Evolutionary conservation across 2,113 vertebrate species (phyloP).

Genomic region (Brienomyrus longianalis): DNA sequence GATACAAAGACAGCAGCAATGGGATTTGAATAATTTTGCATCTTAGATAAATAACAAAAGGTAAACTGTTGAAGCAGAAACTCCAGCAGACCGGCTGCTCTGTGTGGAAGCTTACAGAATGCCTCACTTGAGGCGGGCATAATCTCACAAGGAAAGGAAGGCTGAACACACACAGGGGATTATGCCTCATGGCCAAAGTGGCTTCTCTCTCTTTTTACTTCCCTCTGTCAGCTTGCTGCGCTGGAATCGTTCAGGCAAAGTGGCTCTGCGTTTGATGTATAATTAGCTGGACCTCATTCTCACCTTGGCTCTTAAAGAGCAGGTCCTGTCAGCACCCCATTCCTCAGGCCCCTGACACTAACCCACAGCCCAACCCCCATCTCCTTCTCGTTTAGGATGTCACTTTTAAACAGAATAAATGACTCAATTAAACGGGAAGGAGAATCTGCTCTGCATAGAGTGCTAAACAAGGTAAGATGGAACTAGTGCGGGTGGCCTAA

Average conservation of each 20-base stretch:
- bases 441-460: conserved; percentile 62
- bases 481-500: conserved; percentile 57
- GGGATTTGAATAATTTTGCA: conserved; percentile 63
- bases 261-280: conserved; percentile 38
- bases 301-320: conserved; percentile 40
- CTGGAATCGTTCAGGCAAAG: conserved; percentile 36
- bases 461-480: conserved; percentile 66
- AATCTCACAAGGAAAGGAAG: conserved; percentile 37
- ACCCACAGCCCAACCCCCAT: conserved; percentile 14
- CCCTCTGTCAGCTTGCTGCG: conserved; percentile 38
- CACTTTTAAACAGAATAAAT: conserved; percentile 77
- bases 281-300: conserved; percentile 49
- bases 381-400: conserved; percentile 27
- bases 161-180: conserved; percentile 44
- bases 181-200: conserved; percentile 46
- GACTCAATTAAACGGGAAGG: conserved; percentile 82
- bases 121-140: conserved; percentile 32
- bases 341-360: conserved; percentile 32
- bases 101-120: conserved; percentile 35
- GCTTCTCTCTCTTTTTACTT: conserved; percentile 40
- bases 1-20: conserved; percentile 37
- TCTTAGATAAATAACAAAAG: conserved; percentile 53
- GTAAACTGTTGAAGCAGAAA: conserved; percentile 39
- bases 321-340: conserved; percentile 1
- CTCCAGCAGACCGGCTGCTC: conserved; percentile 38